phyloP scores from a whole-genome alignment of 1,140 invertebrate genomes.

The Thereuonema tuberculata region DNA sequence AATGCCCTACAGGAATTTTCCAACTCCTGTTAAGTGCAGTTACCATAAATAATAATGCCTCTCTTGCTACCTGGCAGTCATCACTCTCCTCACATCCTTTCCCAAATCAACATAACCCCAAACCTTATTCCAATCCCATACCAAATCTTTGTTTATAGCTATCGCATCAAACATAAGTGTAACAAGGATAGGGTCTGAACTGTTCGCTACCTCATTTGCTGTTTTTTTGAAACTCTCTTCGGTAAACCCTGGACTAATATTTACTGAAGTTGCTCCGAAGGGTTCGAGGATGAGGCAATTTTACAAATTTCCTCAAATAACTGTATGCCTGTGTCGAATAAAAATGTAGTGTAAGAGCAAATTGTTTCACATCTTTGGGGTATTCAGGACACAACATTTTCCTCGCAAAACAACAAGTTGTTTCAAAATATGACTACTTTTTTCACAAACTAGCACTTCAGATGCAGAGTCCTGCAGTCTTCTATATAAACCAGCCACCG shows the following conservation, averaged over 20 bases:
- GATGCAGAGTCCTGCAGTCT: not conserved
- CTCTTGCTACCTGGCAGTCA: slow-evolving; percentile 21
- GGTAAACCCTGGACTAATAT: slow-evolving; percentile 29
- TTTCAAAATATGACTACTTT: not conserved
- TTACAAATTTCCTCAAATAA: slow-evolving; percentile 29
- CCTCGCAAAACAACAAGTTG: not conserved
- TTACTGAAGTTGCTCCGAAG: slow-evolving; percentile 26
- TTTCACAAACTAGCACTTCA: not conserved
- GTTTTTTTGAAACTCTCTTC: slow-evolving; percentile 27
- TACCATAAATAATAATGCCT: slow-evolving; percentile 27
- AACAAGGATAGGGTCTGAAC: slow-evolving; percentile 5
- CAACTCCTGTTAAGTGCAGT: slow-evolving; percentile 23
- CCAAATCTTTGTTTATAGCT: slow-evolving; percentile 12
- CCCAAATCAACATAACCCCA: slow-evolving; percentile 13
- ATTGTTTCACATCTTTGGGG: slow-evolving; percentile 16
- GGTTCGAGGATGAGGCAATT: slow-evolving; percentile 29
- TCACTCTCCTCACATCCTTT: slow-evolving; percentile 15
- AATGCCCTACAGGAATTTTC: slow-evolving; percentile 29
- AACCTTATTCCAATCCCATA: slow-evolving; percentile 14
- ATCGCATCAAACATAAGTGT: slow-evolving; percentile 16
- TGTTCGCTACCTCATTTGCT: slow-evolving; percentile 18
- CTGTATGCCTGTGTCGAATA: slow-evolving; percentile 29
- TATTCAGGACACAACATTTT: not conserved
- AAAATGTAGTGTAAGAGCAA: slow-evolving; percentile 31
- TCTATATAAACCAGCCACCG: not conserved